Evolutionary conservation across 2,888 invertebrate genomes (phyloP).

Genomic region (Eupithecia insigniata): DNA sequence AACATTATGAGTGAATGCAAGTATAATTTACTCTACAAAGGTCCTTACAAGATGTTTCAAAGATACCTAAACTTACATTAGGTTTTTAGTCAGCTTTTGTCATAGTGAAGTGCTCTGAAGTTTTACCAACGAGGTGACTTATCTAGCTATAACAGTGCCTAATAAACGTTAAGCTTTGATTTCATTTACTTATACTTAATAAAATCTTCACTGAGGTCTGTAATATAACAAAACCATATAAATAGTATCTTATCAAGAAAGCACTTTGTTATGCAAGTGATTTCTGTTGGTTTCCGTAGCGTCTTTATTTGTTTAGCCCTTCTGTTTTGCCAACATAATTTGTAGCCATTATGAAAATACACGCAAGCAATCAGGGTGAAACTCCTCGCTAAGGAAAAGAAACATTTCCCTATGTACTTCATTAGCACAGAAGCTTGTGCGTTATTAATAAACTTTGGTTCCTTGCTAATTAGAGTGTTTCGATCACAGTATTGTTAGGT

Average conservation of each 20-base stretch:
- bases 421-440: not conserved
- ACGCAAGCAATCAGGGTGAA: slow-evolving; percentile 14
- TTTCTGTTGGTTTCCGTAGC: not conserved
- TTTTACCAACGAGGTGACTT: not conserved
- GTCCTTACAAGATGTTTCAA: not conserved
- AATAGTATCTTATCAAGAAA: slow-evolving; percentile 5
- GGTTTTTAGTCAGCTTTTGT: not conserved
- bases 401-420: not conserved
- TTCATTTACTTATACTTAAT: not conserved
- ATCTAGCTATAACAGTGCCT: not conserved
- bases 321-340: slow-evolving; percentile 1
- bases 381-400: not conserved
- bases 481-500: not conserved
- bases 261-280: not conserved
- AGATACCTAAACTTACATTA: not conserved
- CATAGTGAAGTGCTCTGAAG: not conserved
- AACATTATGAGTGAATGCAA: slow-evolving; percentile 3
- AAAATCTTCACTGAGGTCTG: not conserved
- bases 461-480: not conserved
- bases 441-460: slow-evolving; percentile 1
- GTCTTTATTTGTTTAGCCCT: slow-evolving; percentile 2
- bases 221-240: not conserved
- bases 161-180: not conserved
- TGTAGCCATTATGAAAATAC: slow-evolving; percentile 10
- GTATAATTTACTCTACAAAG: slow-evolving; percentile 6